Percentiles rank a stretch among this genome's conserved stretches.
These are phyloP conservation scores for Apteryx mantelli DNA, from an alignment of 2,113 vertebrate genomes.

Conservation along the genomic window DNA sequence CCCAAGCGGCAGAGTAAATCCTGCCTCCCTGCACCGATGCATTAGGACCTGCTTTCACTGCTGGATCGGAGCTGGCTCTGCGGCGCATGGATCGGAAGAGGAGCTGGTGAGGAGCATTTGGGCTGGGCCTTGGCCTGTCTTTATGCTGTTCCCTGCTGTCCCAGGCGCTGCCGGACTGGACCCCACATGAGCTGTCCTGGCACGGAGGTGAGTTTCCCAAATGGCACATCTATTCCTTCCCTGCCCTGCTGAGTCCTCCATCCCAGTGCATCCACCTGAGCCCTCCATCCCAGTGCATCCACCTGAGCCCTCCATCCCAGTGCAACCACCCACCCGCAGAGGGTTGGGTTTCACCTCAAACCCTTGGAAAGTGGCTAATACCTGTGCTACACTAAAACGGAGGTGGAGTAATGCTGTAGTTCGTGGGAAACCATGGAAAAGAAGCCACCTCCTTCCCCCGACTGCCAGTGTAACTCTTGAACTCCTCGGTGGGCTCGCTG, in stretches of 20 bases:
- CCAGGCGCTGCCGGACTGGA: not conserved
- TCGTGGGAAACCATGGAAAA: not conserved
- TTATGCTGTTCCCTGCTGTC: not conserved
- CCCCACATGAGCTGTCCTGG: not conserved
- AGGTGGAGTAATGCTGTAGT: not conserved
- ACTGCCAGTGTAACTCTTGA: not conserved
- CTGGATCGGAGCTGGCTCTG: too few relatives aligned
- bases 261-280: too few relatives aligned
- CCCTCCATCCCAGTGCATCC: not conserved
- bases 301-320: not conserved
- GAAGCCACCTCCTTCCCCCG: not conserved
- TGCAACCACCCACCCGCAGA: not conserved
- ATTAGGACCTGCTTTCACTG: not conserved
- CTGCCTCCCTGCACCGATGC: rapidly evolving
- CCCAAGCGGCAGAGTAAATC: not conserved
- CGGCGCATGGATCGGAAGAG: not conserved
- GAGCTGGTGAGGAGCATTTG: not conserved
- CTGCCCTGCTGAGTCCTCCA: not conserved
- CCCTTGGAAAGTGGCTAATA: not conserved
- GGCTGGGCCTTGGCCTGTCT: not conserved
- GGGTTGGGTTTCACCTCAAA: not conserved
- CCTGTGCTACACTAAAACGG: not conserved
- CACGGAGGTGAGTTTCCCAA: not conserved
- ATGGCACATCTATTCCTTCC: not conserved
- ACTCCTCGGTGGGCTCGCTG: rapidly evolving